phyloP scores from a whole-genome alignment of 2,113 vertebrate genomes.

The Anhinga anhinga region DNA sequence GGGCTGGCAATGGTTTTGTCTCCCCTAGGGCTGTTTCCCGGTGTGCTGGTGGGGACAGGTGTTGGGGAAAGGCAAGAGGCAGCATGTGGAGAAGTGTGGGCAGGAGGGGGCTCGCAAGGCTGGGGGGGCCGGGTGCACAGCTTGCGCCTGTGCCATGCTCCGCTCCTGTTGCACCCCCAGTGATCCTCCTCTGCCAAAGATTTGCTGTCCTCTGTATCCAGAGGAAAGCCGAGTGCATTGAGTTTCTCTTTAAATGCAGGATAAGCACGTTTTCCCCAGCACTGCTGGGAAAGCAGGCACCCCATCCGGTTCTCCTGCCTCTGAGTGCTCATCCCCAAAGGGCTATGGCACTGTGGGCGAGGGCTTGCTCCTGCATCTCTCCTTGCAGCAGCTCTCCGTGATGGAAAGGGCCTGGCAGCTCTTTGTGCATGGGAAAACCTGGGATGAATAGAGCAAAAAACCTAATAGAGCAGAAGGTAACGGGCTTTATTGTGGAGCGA shows the following conservation, averaged over 20 bases:
- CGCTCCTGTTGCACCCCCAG: fast-evolving
- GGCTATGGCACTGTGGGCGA: fast-evolving
- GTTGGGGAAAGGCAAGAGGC: not conserved
- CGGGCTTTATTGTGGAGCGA: not conserved
- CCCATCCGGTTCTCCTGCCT: not conserved
- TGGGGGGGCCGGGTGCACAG: too few relatives aligned
- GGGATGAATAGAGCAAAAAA: not conserved
- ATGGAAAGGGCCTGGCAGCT: not conserved
- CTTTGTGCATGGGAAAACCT: not conserved
- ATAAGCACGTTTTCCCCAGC: fast-evolving
- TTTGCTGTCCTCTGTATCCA: fast-evolving
- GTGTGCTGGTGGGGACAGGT: fast-evolving
- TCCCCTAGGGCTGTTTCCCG: not conserved
- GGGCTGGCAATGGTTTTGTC: not conserved
- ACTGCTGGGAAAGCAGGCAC: too few relatives aligned
- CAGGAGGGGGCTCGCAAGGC: not conserved
- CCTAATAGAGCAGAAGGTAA: not conserved
- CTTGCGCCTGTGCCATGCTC: fast-evolving
- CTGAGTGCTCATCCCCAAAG: fast-evolving
- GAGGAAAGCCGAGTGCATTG: fast-evolving
- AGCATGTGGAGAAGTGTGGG: not conserved
- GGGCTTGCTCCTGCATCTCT: not conserved
- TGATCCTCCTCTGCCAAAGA: not conserved
- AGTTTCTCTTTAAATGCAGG: fast-evolving
- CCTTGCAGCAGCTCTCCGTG: not conserved